Evolutionary conservation across 1,140 invertebrate genomes (phyloP).

Genomic region (Elymnias hypermnestra): DNA sequence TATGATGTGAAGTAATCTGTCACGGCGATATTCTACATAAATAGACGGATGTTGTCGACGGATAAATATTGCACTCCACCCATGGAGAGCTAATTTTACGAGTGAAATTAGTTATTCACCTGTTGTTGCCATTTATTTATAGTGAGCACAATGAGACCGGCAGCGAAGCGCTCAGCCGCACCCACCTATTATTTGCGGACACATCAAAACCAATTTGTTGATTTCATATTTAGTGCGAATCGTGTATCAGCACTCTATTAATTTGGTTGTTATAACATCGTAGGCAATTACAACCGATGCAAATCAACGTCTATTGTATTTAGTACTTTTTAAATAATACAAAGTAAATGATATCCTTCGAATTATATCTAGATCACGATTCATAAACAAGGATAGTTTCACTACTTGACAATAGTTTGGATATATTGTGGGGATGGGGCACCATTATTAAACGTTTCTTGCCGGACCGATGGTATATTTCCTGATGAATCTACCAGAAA

Average conservation of each 20-base stretch:
- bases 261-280: slow-evolving; percentile 1
- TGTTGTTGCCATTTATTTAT: slow-evolving; percentile 74
- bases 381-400: no score
- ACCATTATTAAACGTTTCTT: no score
- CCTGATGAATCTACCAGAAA: no score
- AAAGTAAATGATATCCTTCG: neutral
- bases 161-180: slow-evolving; percentile 52
- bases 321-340: neutral
- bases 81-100: slow-evolving; percentile 69
- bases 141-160: slow-evolving; percentile 56
- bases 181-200: slow-evolving; percentile 62
- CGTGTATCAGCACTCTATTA: slow-evolving; percentile 2
- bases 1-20: slow-evolving; percentile 40
- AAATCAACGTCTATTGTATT: neutral
- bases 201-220: slow-evolving; percentile 52
- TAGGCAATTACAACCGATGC: neutral
- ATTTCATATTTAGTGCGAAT: slow-evolving; percentile 35
- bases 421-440: no score
- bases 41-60: slow-evolving; percentile 59
- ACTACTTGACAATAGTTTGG: no score
- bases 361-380: no score
- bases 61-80: slow-evolving; percentile 69
- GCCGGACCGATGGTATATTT: no score
- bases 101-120: slow-evolving; percentile 75
- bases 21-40: slow-evolving; percentile 51